These are phyloP conservation scores for Aptenodytes forsteri DNA, from an alignment of 2,113 vertebrate genomes.

Conservation along the genomic window DNA sequence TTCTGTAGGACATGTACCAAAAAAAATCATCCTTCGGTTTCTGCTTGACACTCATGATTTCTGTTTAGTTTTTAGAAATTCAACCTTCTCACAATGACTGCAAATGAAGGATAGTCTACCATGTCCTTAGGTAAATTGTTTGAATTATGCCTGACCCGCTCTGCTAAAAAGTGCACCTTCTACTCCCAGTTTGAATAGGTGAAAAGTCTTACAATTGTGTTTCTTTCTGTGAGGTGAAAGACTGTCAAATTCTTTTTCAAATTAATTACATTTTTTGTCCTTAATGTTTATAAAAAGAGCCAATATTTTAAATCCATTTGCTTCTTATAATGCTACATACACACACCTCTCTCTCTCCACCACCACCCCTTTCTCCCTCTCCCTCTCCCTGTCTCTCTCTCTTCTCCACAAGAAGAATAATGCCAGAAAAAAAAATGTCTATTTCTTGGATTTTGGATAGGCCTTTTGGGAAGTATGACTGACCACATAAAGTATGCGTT, in stretches of 20 bases:
- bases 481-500: accelerated
- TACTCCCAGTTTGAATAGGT: not conserved
- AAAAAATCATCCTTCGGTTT: not conserved
- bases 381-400: not conserved
- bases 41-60: not conserved
- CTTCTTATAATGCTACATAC: not conserved
- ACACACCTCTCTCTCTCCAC: no score
- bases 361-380: no score
- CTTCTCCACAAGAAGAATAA: not conserved
- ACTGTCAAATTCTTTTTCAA: not conserved
- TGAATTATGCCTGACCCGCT: not conserved
- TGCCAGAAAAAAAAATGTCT: not conserved
- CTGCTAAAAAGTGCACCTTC: not conserved
- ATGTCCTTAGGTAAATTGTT: not conserved
- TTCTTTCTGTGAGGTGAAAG: not conserved
- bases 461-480: not conserved
- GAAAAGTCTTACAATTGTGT: not conserved
- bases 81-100: not conserved
- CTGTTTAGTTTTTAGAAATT: not conserved
- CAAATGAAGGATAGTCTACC: not conserved
- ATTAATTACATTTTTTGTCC: not conserved
- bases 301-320: not conserved
- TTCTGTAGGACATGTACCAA: not conserved
- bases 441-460: not conserved
- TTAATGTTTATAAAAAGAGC: not conserved